Conservation (phyloP, 2,797 vertebrate genomes). For the Gallinago solitaria region DNA sequence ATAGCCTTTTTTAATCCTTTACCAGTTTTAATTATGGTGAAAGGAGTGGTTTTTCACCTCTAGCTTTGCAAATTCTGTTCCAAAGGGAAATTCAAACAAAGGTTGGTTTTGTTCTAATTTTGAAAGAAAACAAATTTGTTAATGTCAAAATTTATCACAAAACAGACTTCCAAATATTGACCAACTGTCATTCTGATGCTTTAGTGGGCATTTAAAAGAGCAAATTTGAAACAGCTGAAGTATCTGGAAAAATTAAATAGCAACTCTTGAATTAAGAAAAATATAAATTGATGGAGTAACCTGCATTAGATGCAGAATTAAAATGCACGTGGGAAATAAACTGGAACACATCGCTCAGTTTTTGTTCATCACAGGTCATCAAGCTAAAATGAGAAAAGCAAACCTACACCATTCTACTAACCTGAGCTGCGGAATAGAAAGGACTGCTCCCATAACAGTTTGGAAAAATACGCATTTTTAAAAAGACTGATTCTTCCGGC, state of each 20-base stretch:
- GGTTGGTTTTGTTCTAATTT: background rate
- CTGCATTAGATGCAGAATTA: constrained; percentile 33
- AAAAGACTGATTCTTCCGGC: background rate
- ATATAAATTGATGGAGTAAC: constrained; percentile 14
- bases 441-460: constrained; percentile 14
- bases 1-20: background rate
- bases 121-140: constrained; percentile 37
- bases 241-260: constrained; percentile 33
- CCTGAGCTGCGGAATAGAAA: constrained; percentile 23
- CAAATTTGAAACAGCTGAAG: constrained; percentile 15
- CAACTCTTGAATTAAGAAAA: constrained; percentile 33
- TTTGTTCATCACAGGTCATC: constrained; percentile 43
- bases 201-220: background rate
- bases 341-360: background rate
- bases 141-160: background rate
- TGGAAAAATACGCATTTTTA: background rate
- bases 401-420: constrained; percentile 31
- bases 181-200: background rate
- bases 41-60: background rate
- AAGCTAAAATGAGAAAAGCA: constrained; percentile 57
- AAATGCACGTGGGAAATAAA: constrained; percentile 51
- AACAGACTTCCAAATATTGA: background rate
- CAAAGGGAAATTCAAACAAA: background rate
- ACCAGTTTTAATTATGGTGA: background rate
- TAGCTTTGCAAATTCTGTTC: background rate